These are phyloP conservation scores for Candoia aspera DNA, from an alignment of 2,113 vertebrate species.

Conservation along the genomic window DNA sequence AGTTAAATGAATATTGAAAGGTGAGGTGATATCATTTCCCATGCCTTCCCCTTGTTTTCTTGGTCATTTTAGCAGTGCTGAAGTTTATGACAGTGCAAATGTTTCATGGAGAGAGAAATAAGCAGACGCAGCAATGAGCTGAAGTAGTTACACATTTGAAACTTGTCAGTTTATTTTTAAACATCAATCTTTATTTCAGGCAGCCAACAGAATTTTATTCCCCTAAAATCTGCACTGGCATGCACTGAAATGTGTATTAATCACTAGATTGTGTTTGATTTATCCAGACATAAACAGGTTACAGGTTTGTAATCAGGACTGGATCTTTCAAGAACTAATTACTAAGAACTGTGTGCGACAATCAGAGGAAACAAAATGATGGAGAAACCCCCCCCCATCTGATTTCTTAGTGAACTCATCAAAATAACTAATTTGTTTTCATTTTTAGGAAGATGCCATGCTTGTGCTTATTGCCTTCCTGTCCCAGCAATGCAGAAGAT, in stretches of 20 bases:
- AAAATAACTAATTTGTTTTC: constrained; percentile 30
- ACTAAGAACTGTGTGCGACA: constrained; percentile 44
- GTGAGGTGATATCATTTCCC: constrained; percentile 16
- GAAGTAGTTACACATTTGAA: constrained; percentile 8
- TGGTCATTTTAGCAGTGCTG: constrained; percentile 48
- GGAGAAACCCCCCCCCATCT: too few species aligned
- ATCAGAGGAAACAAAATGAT: constrained; percentile 3
- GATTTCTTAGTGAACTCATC: constrained; percentile 28
- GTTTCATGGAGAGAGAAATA: constrained; percentile 34
- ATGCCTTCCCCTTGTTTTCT: constrained; percentile 40
- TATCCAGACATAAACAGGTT: constrained; percentile 7
- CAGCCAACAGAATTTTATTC: constrained; percentile 7
- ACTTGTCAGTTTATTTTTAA: constrained; percentile 27
- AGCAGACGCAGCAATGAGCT: constrained; percentile 40
- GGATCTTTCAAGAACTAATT: constrained; percentile 57
- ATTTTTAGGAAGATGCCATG: constrained; percentile 5
- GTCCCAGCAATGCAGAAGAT: constrained; percentile 21
- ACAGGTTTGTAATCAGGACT: constrained; percentile 11
- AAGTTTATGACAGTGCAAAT: constrained; percentile 27
- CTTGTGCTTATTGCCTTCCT: constrained; percentile 8
- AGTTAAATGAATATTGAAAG: constrained; percentile 45
- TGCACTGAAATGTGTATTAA: constrained; percentile 36
- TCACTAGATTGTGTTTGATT: constrained; percentile 28
- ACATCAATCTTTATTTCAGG: neutral
- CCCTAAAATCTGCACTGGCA: constrained; percentile 32